Evolutionary conservation across 1,140 invertebrate species (phyloP).

Genomic region (Olivierus martensii): DNA sequence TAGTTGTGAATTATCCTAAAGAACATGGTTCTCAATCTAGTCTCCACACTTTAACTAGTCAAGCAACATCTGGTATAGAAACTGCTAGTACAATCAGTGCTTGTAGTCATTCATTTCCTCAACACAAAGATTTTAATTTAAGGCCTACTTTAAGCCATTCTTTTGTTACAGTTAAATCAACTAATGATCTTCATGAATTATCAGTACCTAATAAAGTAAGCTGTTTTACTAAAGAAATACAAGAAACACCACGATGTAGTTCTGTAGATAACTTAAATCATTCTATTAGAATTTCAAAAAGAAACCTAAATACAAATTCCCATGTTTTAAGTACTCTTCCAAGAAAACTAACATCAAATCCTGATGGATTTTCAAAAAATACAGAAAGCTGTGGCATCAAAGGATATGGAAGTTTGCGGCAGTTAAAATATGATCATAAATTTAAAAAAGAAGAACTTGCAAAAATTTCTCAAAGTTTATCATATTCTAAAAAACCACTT

Average conservation of each 20-base stretch:
- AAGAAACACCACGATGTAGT: not conserved
- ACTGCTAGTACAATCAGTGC: slow-evolving; percentile 10
- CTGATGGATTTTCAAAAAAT: not conserved
- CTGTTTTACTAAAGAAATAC: not conserved
- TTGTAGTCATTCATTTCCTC: not conserved
- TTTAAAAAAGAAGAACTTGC: not conserved
- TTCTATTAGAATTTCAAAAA: not conserved
- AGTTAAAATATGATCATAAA: not conserved
- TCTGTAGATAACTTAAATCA: not conserved
- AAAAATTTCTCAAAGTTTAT: too few species aligned
- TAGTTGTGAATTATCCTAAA: slow-evolving; percentile 15
- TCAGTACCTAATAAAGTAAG: too few species aligned
- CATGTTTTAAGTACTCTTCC: not conserved
- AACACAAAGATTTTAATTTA: too few species aligned
- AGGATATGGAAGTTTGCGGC: not conserved
- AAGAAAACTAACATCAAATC: not conserved
- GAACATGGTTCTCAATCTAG: not conserved
- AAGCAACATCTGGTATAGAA: slow-evolving; percentile 2
- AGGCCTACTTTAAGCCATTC: too few species aligned
- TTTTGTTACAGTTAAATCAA: too few species aligned
- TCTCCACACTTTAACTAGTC: slow-evolving; percentile 6
- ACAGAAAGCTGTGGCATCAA: not conserved
- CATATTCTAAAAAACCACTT: too few species aligned
- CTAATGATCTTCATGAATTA: too few species aligned
- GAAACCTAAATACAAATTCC: not conserved